Evolutionary conservation across 2,888 invertebrate genomes (phyloP).

Genomic region (Ennomos quercinarius): DNA sequence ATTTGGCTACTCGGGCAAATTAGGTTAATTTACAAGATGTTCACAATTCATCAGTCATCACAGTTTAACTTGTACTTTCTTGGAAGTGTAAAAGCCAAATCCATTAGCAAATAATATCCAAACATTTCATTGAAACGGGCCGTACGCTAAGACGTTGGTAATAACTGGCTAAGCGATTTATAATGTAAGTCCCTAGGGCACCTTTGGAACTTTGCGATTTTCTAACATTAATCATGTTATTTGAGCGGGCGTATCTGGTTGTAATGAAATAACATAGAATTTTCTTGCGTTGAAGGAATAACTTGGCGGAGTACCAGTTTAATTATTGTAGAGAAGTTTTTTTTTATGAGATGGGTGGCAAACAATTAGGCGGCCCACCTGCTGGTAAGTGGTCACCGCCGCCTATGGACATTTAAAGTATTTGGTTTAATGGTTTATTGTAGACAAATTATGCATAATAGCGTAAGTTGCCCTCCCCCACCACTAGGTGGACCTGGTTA

Average conservation of each 20-base stretch:
- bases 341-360: no score
- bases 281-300: neutral
- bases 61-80: neutral
- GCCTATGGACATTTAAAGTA: no score
- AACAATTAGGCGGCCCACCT: no score
- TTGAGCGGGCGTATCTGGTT: conserved; percentile 12
- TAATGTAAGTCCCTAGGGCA: conserved; percentile 25
- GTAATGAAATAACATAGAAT: conserved; percentile 10
- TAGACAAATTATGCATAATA: no score
- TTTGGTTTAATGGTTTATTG: no score
- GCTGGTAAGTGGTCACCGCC: no score
- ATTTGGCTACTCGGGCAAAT: no score
- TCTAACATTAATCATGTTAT: conserved; percentile 26
- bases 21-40: no score
- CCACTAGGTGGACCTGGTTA: no score
- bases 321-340: no score
- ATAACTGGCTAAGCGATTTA: conserved; percentile 28
- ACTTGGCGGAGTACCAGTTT: neutral
- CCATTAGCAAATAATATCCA: conserved; percentile 5
- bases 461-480: no score
- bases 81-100: neutral
- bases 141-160: conserved; percentile 16
- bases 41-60: no score
- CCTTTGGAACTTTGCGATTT: conserved; percentile 17
- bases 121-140: neutral